These are phyloP conservation scores for Phalacrocorax carbo DNA, from an alignment of 2,113 vertebrate species.

Conservation along the genomic window DNA sequence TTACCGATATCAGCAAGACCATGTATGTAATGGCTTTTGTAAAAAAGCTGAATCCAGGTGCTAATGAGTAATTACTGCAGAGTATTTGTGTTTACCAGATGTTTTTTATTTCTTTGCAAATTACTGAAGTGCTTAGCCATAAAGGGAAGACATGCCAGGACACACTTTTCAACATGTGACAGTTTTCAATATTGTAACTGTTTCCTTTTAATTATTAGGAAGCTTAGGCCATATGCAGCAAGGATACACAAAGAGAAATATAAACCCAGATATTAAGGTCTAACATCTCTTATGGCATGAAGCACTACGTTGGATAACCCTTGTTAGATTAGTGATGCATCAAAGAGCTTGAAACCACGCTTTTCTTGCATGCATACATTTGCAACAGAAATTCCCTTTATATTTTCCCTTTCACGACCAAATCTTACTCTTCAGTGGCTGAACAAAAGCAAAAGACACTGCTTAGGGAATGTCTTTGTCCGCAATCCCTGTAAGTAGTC, in stretches of 20 bases:
- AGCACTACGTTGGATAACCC: not conserved
- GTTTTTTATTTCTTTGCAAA: not conserved
- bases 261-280: not conserved
- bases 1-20: not conserved
- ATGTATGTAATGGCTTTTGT: fast-evolving
- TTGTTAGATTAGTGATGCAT: fast-evolving
- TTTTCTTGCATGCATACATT: not conserved
- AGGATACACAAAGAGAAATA: not conserved
- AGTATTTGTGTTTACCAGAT: not conserved
- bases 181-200: not conserved
- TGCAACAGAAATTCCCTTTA: not conserved
- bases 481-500: not conserved
- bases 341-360: not conserved
- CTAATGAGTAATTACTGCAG: not conserved
- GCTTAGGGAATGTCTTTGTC: not conserved
- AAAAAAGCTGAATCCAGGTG: not conserved
- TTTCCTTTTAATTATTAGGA: not conserved
- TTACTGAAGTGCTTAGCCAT: no score
- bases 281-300: not conserved
- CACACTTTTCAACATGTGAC: not conserved
- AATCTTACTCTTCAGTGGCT: not conserved
- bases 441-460: not conserved
- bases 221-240: not conserved
- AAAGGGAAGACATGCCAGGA: not conserved
- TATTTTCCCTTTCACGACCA: not conserved